Evolutionary conservation across 2,888 invertebrate genomes (phyloP), one percentile per base, ranked within the genome.

Genomic region (Plebejus anna): DNA sequence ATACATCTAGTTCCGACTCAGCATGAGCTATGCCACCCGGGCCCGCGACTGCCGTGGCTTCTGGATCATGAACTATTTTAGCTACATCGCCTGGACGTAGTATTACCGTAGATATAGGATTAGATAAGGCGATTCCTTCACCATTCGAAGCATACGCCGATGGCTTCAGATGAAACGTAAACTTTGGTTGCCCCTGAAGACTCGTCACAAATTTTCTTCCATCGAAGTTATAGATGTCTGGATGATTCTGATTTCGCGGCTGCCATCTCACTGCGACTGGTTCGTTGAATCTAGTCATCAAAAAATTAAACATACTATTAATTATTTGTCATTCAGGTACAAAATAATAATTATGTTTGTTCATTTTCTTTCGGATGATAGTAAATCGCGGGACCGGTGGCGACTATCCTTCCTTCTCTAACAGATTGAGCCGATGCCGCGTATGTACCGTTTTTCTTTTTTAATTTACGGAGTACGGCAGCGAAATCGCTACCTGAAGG

Each of bases 21-120:
- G 97, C 97, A 84, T 96, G 96, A 0, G 97, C 97, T 75, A 96
- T 95, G 9, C 97, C 97, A 4, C 96, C 96, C 55, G 96, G 96
- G 6, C 97, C 97, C 2, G 95, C 96, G 4, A 97, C 94, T 3
- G 97, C 97, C 0, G 96, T 94, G 0, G 96, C 96, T 78, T 95
- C 94, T 2, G 97, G 97, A 79, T 95, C 94, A 83, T 96, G 96
- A 32, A 95, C 88, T 73, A 97, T 95, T 78, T 95, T 95, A 0
- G 95, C 96, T 77, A 94, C 91, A 70, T 94, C 94, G 38, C 96
- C 95, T 80, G 94, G 91, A 77, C 95, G 94, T 22, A 96, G 88
- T 47, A 96, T 86, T 9, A 96, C 96, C 80, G 94, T 93, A 0
- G 97, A 96, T 78, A 96, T 86, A 16, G 97, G 97, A 76, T 95